Percentiles rank a stretch among this genome's conserved stretches.
Conservation (phyloP, 2,888 invertebrate species). For the Drosophila macrospina region DNA sequence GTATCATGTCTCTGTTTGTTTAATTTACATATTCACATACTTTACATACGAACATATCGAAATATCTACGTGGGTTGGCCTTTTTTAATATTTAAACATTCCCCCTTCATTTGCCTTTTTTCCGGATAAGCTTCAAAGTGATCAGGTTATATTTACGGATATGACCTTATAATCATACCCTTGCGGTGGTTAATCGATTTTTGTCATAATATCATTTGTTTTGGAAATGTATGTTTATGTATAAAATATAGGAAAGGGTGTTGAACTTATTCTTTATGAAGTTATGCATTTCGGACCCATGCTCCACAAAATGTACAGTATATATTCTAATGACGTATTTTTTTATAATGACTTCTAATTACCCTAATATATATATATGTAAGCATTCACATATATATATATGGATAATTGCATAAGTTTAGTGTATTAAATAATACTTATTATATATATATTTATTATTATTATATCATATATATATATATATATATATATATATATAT, state of each 20-base stretch:
- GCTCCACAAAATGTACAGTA: too few relatives aligned
- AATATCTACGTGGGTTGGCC: slow-evolving; percentile 15
- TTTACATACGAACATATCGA: not conserved
- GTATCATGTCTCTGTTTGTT: slow-evolving; percentile 13
- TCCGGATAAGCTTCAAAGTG: not conserved
- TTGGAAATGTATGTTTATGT: not conserved
- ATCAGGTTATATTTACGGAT: not conserved
- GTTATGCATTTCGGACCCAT: too few relatives aligned
- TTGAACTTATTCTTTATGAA: too few relatives aligned
- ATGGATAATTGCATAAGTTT: too few relatives aligned
- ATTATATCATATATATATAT: too few relatives aligned
- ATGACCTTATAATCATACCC: not conserved
- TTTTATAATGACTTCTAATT: too few relatives aligned
- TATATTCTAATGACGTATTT: too few relatives aligned
- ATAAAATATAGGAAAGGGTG: not conserved
- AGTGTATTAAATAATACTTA: too few relatives aligned
- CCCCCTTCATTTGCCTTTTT: not conserved
- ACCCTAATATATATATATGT: too few relatives aligned
- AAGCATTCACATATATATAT: too few relatives aligned
- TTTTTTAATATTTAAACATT: slow-evolving; percentile 16
- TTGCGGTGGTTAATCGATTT: not conserved
- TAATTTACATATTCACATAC: slow-evolving; percentile 14
- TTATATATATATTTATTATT: too few relatives aligned
- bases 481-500: too few relatives aligned
- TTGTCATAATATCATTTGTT: not conserved